A percentile compares a stretch with the other conserved stretches of the same genome.
phyloP scores from a whole-genome alignment of 2,113 vertebrate genomes.

The Clarias macrocephalus region DNA sequence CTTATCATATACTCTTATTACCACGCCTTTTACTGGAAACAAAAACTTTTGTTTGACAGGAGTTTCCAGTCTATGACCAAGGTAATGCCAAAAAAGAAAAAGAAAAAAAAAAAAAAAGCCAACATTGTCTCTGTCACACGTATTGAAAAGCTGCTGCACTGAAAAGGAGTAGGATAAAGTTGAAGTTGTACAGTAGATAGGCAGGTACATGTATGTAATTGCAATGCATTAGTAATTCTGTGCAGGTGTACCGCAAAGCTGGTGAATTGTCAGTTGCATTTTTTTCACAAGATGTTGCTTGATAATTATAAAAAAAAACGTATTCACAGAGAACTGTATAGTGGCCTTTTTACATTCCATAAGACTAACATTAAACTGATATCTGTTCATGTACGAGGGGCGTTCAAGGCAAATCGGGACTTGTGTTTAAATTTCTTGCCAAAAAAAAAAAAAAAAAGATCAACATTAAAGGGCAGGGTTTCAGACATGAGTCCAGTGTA shows the following conservation, averaged over 20 bases:
- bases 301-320: too few species aligned
- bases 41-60: slow-evolving; percentile 26
- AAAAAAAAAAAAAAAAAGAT: too few species aligned
- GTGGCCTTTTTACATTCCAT: neutral
- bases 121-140: neutral
- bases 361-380: neutral
- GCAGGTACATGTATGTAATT: neutral
- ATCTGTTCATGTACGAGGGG: too few species aligned
- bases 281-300: neutral
- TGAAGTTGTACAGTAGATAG: neutral
- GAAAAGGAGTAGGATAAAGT: neutral
- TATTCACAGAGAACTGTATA: neutral
- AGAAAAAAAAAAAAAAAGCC: neutral
- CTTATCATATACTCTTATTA: neutral
- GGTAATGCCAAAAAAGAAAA: slow-evolving; percentile 5
- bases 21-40: slow-evolving; percentile 33
- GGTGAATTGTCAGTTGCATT: neutral
- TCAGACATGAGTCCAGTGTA: too few species aligned
- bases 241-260: neutral
- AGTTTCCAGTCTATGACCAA: slow-evolving; percentile 32
- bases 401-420: neutral
- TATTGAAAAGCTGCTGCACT: neutral
- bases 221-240: neutral
- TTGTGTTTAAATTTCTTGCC: too few species aligned
- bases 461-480: too few species aligned